Evolutionary conservation across 2,888 invertebrate species (phyloP), one percentile per base, ranked within the genome.

Genomic region (Dryobota labecula): DNA sequence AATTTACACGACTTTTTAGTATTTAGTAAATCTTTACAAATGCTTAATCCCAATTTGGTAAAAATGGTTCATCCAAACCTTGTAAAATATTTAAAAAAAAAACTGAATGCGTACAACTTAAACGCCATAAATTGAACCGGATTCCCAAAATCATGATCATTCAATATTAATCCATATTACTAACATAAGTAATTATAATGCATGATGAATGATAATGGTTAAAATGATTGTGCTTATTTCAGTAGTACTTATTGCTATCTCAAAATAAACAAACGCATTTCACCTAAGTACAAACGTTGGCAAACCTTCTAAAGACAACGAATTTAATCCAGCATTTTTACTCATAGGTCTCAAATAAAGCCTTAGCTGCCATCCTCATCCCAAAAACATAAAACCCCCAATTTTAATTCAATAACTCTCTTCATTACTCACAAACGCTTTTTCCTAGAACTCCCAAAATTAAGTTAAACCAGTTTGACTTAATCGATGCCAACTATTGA

Each of bases 401-500:
- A 45, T 47, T 77, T 58, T 58, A 69, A 58, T 77, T 58, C 45
- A 70, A 53, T 51, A 51, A 76, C 20, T 30, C 36, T 45, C 57
- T 45, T 38, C 38, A 56, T 56, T 61, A 38, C 56, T 57, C 27
- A 43, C 43, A 54, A 76, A 63, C 43, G 49, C 61, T 53, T 76
- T 76, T 47, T 45, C 30, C 9, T 15, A 60, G 3, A 65, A 63
- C 43, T 53, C 13, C n/a, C 13, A 30, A 76, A 72, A 78, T 51
- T 53, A 27, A 68, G 51, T 70, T 56, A 64, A 67, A 41, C 70
- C 58, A 71, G 70, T 74, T 76, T 68, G 60, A 51, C 24, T 56
- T 75, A 73, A 76, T 76, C 73, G 67, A 82, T 70, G 72, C 72
- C 70, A 61, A 76, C 70, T 79, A 80, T 78, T 63, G 82, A 81